Evolutionary conservation across 2,797 vertebrate genomes (phyloP).

Genomic region (Muraenolepis orangiensis): DNA sequence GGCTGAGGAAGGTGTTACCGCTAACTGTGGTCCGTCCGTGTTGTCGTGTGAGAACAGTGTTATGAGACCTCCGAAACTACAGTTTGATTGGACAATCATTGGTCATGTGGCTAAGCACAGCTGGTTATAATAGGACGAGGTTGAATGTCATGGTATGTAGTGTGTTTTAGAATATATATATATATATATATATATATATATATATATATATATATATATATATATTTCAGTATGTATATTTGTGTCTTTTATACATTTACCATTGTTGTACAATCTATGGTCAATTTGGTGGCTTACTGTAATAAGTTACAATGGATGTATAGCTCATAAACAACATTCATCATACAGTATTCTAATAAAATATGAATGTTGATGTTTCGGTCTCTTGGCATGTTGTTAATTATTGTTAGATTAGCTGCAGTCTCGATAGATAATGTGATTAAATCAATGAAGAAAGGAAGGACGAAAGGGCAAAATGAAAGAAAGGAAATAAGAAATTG

Average conservation of each 20-base stretch:
- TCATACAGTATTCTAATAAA: conserved; percentile 77
- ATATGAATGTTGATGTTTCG: conserved; percentile 52
- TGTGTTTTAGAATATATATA: conserved; percentile 20
- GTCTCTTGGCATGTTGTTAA: neutral
- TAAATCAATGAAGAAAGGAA: neutral
- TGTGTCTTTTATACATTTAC: conserved; percentile 79
- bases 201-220: conserved; percentile 47
- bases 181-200: neutral
- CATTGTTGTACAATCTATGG: conserved; percentile 64
- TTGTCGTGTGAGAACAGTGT: neutral
- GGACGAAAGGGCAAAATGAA: neutral
- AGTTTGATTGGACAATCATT: conserved; percentile 69
- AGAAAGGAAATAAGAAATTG: too few species aligned
- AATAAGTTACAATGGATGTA: conserved; percentile 67
- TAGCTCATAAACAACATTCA: conserved; percentile 64
- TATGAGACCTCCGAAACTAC: conserved; percentile 51
- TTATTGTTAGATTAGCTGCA: too few species aligned
- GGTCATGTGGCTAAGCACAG: conserved; percentile 71
- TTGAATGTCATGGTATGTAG: conserved; percentile 60
- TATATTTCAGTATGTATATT: conserved; percentile 66
- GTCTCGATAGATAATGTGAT: too few species aligned
- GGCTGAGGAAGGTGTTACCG: neutral
- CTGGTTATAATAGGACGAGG: conserved; percentile 44
- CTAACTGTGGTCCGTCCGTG: too few species aligned
- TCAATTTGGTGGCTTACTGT: conserved; percentile 67